Evolutionary conservation across 2,888 invertebrate species (phyloP), one percentile per base, ranked within the genome.

Genomic region (Syritta pipiens): DNA sequence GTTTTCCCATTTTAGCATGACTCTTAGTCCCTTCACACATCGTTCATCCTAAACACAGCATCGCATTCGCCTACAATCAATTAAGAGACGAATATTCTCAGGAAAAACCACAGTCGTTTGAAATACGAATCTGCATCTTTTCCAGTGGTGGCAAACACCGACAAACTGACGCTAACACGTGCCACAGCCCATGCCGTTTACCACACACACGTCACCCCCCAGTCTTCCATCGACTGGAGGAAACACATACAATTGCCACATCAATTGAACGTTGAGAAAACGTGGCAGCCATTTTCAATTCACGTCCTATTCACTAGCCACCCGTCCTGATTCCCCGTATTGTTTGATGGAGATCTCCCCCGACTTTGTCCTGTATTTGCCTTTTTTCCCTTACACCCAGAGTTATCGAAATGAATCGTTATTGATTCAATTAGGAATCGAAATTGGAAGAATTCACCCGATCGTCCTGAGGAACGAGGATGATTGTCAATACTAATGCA

Each of bases 351-450:
- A 37, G 19, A 26, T 46, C 12, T 30, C 17, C 17, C 40, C 26
- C n/a, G 9, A 60, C 48, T 68, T 48, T 24, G 37, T 35, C 22
- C 30, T 57, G 35, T 48, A n/a, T n/a, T 53, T 22, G 14, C 19
- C 32, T 14, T 42, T 28, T 40, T 17, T 19, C 12, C 7, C 7
- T 48, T 26, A 19, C 2, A 17, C 7, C 17, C 14, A 28, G 28
- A 62, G 71, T 77, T 65, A 71, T 77, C 71, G 65, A 72, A 79
- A 79, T 72, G 72, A 79, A 72, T 72, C 72, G 72, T 79, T 74
- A 72, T 72, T 62, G 79, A 79, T 72, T 79, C 67, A 79, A 79
- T 79, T 72, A 55, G 55, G 49, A 67, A 79, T 72, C 46, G 62
- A 62, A 71, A 72, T 79, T 79, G 79, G 62, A 79, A 74, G 77